Evolutionary conservation across 1,140 invertebrate species (phyloP).

Genomic region (Adoxophyes honmai): DNA sequence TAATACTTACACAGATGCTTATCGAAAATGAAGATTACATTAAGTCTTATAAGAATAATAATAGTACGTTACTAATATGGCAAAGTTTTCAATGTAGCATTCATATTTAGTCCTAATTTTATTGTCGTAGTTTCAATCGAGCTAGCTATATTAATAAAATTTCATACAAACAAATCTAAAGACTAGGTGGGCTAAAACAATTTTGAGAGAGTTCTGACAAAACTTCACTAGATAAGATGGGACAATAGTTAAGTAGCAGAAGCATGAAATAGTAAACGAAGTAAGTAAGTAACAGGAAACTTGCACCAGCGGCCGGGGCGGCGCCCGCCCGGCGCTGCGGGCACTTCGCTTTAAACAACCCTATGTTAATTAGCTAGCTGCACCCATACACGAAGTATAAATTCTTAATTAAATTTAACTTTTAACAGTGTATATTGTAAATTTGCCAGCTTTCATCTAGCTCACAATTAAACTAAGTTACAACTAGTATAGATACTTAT

Average conservation of each 20-base stretch:
- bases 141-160: conserved; percentile 53
- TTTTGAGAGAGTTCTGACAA: conserved; percentile 49
- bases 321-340: conserved; percentile 14
- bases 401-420: conserved; percentile 3
- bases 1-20: conserved; percentile 65
- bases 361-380: conserved; percentile 41
- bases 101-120: conserved; percentile 60
- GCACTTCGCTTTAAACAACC: conserved; percentile 25
- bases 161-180: conserved; percentile 54
- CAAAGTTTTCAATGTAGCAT: conserved; percentile 77
- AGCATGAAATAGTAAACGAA: conserved; percentile 18
- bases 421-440: conserved; percentile 12
- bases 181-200: conserved; percentile 73
- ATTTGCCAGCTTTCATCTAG: conserved; percentile 63
- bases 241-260: conserved; percentile 19
- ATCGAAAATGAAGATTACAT: conserved; percentile 64
- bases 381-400: conserved; percentile 35
- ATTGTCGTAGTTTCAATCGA: conserved; percentile 49
- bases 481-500: conserved; percentile 36
- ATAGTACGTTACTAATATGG: conserved; percentile 74
- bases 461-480: conserved; percentile 47
- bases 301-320: not conserved
- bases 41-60: conserved; percentile 69
- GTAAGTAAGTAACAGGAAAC: no score
- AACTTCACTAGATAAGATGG: conserved; percentile 13